phyloP scores from a whole-genome alignment of 2,113 vertebrate species.

The Varanus salvator region DNA sequence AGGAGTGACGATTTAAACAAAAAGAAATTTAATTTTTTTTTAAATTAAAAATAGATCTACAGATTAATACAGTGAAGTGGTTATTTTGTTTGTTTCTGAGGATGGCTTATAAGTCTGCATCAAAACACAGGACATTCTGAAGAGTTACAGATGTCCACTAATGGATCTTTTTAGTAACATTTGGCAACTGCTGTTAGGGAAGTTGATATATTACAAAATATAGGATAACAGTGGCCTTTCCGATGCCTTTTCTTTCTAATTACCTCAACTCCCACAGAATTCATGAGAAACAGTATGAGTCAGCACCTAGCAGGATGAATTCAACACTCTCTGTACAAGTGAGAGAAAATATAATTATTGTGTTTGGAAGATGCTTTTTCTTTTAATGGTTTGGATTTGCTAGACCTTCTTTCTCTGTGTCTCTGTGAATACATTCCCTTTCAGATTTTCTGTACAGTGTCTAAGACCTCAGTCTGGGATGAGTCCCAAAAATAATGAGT shows the following conservation, averaged over 20 bases:
- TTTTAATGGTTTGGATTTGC: slow-evolving; percentile 8
- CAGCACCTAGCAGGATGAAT: slow-evolving; percentile 1
- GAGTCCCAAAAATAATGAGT: slow-evolving; percentile 14
- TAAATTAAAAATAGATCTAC: no score
- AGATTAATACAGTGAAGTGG: no score
- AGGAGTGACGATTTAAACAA: no score
- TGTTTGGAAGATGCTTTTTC: neutral
- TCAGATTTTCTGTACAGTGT: slow-evolving; percentile 13
- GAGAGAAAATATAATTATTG: neutral
- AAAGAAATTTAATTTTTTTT: no score
- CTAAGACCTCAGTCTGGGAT: slow-evolving; percentile 18
- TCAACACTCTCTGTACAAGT: neutral
- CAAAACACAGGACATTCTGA: neutral
- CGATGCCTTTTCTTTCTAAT: neutral
- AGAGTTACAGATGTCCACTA: neutral
- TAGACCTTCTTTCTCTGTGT: neutral
- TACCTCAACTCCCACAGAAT: neutral
- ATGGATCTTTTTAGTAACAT: neutral
- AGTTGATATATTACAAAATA: slow-evolving; percentile 3
- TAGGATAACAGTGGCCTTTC: neutral
- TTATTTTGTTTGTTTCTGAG: neutral
- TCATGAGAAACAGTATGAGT: neutral
- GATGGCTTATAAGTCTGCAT: neutral
- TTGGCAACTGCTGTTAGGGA: neutral
- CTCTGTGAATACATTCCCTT: slow-evolving; percentile 7